Conservation (phyloP, 1,140 invertebrate species). For the Drosophila carrolli region DNA sequence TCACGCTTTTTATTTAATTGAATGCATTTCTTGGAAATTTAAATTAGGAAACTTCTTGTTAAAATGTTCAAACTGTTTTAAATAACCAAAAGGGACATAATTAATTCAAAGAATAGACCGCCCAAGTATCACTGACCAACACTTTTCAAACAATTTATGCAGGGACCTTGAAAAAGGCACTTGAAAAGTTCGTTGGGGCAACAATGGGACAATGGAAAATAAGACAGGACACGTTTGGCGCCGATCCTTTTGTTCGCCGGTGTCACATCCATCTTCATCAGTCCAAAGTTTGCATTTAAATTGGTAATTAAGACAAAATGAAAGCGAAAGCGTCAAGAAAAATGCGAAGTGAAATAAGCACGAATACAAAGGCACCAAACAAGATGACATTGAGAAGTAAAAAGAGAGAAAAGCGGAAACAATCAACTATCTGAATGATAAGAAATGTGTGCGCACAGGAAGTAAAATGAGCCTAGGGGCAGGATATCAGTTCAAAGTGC, state of each 20-base stretch:
- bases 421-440: slow-evolving; percentile 71
- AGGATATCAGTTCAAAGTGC: slow-evolving; percentile 19
- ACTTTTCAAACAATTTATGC: slow-evolving; percentile 18
- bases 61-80: background rate
- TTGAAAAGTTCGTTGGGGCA: slow-evolving; percentile 38
- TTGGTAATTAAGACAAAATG: slow-evolving; percentile 75
- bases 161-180: slow-evolving; percentile 31
- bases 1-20: background rate
- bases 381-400: slow-evolving; percentile 39
- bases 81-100: slow-evolving; percentile 8
- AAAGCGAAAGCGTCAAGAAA: slow-evolving; percentile 50
- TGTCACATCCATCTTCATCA: slow-evolving; percentile 75
- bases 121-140: slow-evolving; percentile 32
- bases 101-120: slow-evolving; percentile 21
- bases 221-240: slow-evolving; percentile 38
- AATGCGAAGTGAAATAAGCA: slow-evolving; percentile 35
- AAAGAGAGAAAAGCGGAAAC: slow-evolving; percentile 49
- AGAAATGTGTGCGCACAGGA: slow-evolving; percentile 54
- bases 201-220: slow-evolving; percentile 45
- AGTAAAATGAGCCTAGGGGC: slow-evolving; percentile 14
- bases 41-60: too few species aligned
- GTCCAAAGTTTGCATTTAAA: slow-evolving; percentile 79
- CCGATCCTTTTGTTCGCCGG: slow-evolving; percentile 41
- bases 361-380: slow-evolving; percentile 45
- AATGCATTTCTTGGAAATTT: background rate